Percentiles rank a stretch among this genome's conserved stretches.
Evolutionary conservation across 2,797 vertebrate genomes (phyloP).

Genomic region (Eutrigla gurnardus): DNA sequence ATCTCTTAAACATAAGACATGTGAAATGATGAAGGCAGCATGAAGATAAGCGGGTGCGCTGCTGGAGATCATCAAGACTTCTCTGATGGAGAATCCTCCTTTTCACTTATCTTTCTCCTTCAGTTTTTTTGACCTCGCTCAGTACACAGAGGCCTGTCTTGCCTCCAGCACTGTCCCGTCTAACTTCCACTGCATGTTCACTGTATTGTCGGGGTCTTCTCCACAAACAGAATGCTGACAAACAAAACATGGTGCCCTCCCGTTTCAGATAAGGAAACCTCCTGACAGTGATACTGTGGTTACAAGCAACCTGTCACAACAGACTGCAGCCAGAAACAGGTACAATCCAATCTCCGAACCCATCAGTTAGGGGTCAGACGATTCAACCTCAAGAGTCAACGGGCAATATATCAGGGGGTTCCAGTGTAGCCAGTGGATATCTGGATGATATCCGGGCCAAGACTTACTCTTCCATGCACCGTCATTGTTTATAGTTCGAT

Average conservation of each 20-base stretch:
- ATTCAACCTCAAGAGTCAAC: no score
- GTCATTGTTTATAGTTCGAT: background rate
- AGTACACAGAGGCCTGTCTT: background rate
- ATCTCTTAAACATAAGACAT: background rate
- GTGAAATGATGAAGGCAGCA: background rate
- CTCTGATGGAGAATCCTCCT: background rate
- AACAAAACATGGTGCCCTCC: background rate
- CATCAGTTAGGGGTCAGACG: background rate
- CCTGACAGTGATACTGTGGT: background rate
- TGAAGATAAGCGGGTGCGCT: background rate
- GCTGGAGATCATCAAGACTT: background rate
- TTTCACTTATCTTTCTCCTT: background rate
- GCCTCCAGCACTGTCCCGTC: background rate
- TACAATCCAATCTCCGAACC: background rate
- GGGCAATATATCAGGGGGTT: background rate
- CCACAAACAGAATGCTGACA: slow-evolving; percentile 6
- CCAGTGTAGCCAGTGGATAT: background rate
- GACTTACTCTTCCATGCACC: background rate
- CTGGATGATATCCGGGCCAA: background rate
- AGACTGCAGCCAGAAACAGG: background rate
- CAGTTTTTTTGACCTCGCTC: background rate
- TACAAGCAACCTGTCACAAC: background rate
- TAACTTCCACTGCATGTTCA: slow-evolving; percentile 1
- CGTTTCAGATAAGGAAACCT: slow-evolving; percentile 16
- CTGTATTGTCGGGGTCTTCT: slow-evolving; percentile 8